Evolutionary conservation across 2,797 vertebrate species (phyloP).

Genomic region (Ibycter americanus): DNA sequence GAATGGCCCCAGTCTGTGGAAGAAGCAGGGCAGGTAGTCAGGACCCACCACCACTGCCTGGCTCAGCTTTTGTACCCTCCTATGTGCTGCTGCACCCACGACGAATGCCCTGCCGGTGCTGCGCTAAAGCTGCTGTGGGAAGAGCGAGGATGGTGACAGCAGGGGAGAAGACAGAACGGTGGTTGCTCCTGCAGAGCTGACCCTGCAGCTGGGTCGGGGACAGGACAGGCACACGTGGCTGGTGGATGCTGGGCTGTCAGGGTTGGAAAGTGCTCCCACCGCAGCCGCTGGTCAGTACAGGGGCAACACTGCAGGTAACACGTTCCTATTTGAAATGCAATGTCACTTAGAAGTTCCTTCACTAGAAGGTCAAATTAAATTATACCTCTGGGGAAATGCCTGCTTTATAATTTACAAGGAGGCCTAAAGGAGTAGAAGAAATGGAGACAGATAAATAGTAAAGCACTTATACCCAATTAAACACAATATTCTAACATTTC

Average conservation of each 20-base stretch:
- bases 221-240: not conserved
- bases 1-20: not conserved
- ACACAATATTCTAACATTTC: not conserved
- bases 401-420: not conserved
- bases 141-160: not conserved
- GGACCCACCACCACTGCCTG: not conserved
- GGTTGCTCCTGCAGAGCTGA: not conserved
- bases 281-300: not conserved
- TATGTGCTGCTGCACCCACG: not conserved
- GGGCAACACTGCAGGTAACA: not conserved
- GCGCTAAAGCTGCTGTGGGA: not conserved
- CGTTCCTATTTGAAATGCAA: not conserved
- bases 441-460: not conserved
- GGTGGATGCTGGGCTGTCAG: not conserved
- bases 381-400: not conserved
- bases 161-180: not conserved
- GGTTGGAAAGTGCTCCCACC: not conserved
- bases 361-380: not conserved
- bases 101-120: rapidly evolving
- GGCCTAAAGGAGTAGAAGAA: not conserved
- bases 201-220: not conserved
- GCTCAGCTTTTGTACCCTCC: not conserved
- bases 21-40: not conserved
- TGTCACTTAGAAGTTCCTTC: not conserved
- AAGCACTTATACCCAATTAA: not conserved